Base-by-base conservation (phyloP, 2,113 vertebrate species). In the Psettodes erumei region DNA sequence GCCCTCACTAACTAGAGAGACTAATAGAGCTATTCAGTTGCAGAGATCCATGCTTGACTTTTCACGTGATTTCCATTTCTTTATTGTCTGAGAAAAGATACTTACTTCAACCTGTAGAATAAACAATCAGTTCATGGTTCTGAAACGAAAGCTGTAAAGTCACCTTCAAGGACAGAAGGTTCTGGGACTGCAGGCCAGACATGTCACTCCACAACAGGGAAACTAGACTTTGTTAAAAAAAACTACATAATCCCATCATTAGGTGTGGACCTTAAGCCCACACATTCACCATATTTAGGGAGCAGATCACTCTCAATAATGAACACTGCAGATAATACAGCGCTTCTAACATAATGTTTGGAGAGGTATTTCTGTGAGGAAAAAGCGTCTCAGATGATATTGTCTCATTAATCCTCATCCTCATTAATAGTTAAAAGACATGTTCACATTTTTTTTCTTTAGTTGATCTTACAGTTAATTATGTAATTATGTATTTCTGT, bases 221-320 rank as follows among this genome's bases (percentile, higher is more conserved):
- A 12, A 25, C 19, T 43, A 25, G 12, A 51, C n/a, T 45, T 43
- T 3, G 21, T 47, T 19, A 12, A 18, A 9, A 53, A 9, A 53
- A 37, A n/a, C 28, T 15, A 27, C 50, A 30, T 3, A 25, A 48
- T 63, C 0, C 3, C 30, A 67, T 71, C 40, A 73, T 79, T 71
- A 2, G 19, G 37, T n/a, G 18, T 72, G n/a, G 0, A 8, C 12
- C 30, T 77, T 58, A 43, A 51, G 42, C 51, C 43, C 21, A 61
- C 71, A 47, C 35, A 48, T 48, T 63, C 42, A 65, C 37, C 30
- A 35, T 37, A 21, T 28, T 12, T 11, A 53, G 21, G 53, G 42
- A 48, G 15, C 70, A 75, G 13, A 62, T 33, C 7, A n/a, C 43
- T 65, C 28, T 71, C 51, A 37, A 6, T 72, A 32, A 82, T 45